These are phyloP conservation scores for Hymenopus coronatus DNA, from an alignment of 2,888 invertebrate genomes.

Conservation along the genomic window DNA sequence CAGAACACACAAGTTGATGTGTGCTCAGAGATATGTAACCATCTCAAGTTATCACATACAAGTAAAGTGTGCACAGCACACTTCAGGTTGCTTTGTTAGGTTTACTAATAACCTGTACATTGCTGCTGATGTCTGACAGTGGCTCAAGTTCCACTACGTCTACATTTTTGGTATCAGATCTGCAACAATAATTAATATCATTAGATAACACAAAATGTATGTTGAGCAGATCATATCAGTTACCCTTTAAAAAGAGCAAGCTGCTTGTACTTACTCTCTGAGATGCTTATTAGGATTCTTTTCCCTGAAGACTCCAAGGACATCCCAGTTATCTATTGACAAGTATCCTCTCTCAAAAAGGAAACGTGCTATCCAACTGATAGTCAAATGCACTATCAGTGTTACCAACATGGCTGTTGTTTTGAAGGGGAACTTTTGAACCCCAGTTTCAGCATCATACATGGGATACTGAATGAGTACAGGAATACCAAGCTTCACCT, in stretches of 20 bases:
- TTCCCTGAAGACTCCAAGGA: constrained; percentile 28
- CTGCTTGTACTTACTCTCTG: neutral
- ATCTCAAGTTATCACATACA: no score
- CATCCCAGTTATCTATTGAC: constrained; percentile 37
- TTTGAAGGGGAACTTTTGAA: constrained; percentile 65
- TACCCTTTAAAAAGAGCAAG: no score
- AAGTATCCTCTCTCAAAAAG: constrained; percentile 51
- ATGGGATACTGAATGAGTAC: constrained; percentile 57
- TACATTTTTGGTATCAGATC: neutral
- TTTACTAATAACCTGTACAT: neutral
- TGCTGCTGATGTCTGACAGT: neutral
- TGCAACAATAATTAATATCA: neutral
- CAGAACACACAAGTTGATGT: no score
- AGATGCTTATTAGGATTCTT: neutral
- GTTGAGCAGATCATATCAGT: neutral
- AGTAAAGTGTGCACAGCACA: neutral
- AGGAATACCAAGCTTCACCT: constrained; percentile 54
- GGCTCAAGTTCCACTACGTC: neutral
- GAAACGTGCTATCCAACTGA: constrained; percentile 50
- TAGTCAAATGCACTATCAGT: constrained; percentile 50
- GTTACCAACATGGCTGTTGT: constrained; percentile 62
- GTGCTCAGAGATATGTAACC: no score
- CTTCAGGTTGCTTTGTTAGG: neutral
- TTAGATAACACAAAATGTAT: neutral
- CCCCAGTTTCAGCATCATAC: constrained; percentile 46